Evolutionary conservation across 2,888 invertebrate genomes (phyloP).

Genomic region (Dolichopus griseipennis): DNA sequence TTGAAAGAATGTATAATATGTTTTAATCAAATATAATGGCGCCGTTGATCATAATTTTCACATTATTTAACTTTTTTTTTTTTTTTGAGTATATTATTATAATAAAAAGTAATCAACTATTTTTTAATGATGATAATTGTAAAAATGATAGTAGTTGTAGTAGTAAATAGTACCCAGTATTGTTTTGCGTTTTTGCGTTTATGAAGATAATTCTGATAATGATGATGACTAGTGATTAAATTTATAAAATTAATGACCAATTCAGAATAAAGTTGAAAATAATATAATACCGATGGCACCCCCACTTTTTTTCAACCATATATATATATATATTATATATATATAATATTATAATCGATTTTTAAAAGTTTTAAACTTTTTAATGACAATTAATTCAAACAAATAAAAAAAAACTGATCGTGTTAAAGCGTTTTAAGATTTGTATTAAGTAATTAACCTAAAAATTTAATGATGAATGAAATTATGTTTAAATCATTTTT

Average conservation of each 20-base stretch:
- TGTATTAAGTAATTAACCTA: too few species aligned
- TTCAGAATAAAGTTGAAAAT: not conserved
- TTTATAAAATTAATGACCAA: not conserved
- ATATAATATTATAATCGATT: too few species aligned
- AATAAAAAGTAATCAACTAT: not conserved
- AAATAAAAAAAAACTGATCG: too few species aligned
- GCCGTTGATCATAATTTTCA: not conserved
- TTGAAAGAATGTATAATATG: not conserved
- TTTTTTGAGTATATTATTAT: too few species aligned
- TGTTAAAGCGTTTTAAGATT: too few species aligned
- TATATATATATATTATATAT: too few species aligned
- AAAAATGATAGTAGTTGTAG: not conserved
- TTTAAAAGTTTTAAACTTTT: too few species aligned
- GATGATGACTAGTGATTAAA: not conserved
- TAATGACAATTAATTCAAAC: too few species aligned
- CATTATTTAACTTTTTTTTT: too few species aligned
- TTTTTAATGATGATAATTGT: not conserved
- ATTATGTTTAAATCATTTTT: too few species aligned
- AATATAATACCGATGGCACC: not conserved
- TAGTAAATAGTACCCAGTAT: not conserved
- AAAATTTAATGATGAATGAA: too few species aligned
- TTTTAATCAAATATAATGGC: not conserved
- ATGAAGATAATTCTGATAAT: not conserved
- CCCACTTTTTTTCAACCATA: not conserved
- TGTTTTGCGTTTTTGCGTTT: too few species aligned